Evolutionary conservation across 2,797 vertebrate genomes (phyloP).

Genomic region (Spondyliosoma cantharus): DNA sequence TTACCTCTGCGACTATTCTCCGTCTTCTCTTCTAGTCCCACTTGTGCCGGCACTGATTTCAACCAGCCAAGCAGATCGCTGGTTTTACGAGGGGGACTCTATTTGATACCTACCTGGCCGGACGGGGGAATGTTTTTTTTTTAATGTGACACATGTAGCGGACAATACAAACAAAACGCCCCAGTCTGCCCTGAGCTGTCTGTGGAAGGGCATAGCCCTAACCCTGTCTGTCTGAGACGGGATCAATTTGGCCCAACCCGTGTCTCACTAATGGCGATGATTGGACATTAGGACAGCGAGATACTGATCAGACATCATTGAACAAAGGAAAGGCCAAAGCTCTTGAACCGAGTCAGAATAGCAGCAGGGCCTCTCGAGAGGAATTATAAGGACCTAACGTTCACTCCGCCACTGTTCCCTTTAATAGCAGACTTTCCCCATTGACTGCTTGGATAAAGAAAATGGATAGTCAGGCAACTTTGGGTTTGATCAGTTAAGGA

Average conservation of each 20-base stretch:
- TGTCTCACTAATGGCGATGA: slow-evolving; percentile 51
- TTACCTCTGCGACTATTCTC: slow-evolving; percentile 21
- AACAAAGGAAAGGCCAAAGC: slow-evolving; percentile 56
- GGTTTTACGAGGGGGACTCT: slow-evolving; percentile 25
- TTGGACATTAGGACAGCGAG: slow-evolving; percentile 45
- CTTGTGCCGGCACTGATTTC: slow-evolving; percentile 44
- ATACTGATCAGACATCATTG: slow-evolving; percentile 56
- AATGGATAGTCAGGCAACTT: slow-evolving; percentile 48
- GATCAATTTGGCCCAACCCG: slow-evolving; percentile 41
- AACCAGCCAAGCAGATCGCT: slow-evolving; percentile 40
- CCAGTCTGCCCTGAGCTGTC: slow-evolving; percentile 14
- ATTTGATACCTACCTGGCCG: slow-evolving; percentile 25
- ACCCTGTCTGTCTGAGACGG: slow-evolving; percentile 25
- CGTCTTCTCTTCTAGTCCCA: slow-evolving; percentile 35
- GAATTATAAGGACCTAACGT: slow-evolving; percentile 46
- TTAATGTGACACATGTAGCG: background rate
- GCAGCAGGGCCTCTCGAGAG: slow-evolving; percentile 54
- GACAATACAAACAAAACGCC: slow-evolving; percentile 24
- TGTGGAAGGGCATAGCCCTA: slow-evolving; percentile 35
- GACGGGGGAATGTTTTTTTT: slow-evolving; percentile 17
- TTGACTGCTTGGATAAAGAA: slow-evolving; percentile 57
- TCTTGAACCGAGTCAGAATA: slow-evolving; percentile 53
- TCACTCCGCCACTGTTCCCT: slow-evolving; percentile 41
- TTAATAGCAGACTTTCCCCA: slow-evolving; percentile 51
- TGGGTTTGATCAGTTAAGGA: slow-evolving; percentile 64